These are phyloP conservation scores for Ibidorhyncha struthersii DNA, from an alignment of 2,113 vertebrate genomes.

Conservation along the genomic window DNA sequence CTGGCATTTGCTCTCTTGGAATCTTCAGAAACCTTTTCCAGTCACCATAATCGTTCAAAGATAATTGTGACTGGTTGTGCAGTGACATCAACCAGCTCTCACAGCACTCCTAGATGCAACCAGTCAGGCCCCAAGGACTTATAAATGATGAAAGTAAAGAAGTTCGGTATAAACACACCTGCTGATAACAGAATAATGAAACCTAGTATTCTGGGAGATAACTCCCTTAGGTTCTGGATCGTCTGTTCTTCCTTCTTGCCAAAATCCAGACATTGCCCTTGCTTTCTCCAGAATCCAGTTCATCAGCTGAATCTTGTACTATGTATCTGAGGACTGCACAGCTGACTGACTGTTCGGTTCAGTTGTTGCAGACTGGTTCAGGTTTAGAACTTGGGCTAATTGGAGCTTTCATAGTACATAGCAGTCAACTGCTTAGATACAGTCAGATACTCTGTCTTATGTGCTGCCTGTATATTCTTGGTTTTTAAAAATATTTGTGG, in stretches of 20 bases:
- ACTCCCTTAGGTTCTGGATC: not conserved
- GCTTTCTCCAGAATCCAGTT: not conserved
- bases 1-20: not conserved
- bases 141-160: not conserved
- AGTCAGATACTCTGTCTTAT: not conserved
- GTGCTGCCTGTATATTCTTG: not conserved
- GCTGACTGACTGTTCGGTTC: not conserved
- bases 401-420: accelerated
- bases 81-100: not conserved
- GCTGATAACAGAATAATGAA: not conserved
- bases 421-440: not conserved
- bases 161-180: not conserved
- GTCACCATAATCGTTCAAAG: not conserved
- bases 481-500: not conserved
- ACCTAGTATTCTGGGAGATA: not conserved
- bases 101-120: not conserved
- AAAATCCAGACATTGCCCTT: not conserved
- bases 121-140: not conserved
- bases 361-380: not conserved
- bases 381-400: not conserved
- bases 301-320: not conserved
- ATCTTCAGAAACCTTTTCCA: not conserved
- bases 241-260: not conserved
- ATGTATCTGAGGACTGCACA: not conserved
- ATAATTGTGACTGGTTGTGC: not conserved